Evolutionary conservation across 1,140 invertebrate genomes (phyloP), one percentile per base, ranked within the genome.

Genomic region (Euwallacea fornicatus): DNA sequence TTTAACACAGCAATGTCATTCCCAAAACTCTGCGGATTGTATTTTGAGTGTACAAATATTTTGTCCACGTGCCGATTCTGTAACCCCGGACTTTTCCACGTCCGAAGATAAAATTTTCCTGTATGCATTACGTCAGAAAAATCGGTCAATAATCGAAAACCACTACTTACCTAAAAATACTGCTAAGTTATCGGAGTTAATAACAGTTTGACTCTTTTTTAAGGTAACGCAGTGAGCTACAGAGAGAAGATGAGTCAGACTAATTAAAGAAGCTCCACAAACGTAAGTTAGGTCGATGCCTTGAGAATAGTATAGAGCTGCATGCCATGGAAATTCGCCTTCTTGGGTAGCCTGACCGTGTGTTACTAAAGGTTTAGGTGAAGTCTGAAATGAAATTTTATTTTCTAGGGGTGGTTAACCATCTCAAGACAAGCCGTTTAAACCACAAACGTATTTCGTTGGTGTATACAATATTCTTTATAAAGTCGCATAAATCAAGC

Each of bases 241-340:
- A 0, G 93, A 95, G 43, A 96, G 81, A 0, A 95, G 86, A 84
- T 92, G 92, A 42, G 84, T 80, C 1, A 86, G 82, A 0, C 88
- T 87, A 7, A 96, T 88, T 59, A 96, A 82, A 0, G 92, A 93
- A 0, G 93, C 93, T 0, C 93, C 93, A 77, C 94, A 96, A 21
- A 83, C 83, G 74, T 89, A 89, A 53, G 84, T 74, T 43, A 81
- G 59, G 67, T 81, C 77, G 16, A 78, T 76, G 10, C 78, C 76
- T 68, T 74, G 77, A 21, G 77, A 73, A 60, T 77, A 75, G 65
- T 80, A 80, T 0, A 81, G 74, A 7, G 79, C 79, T 11, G 75
- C 78, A 50, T 81, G 79, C 79, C 79, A 79, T 33, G 78, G 79
- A 50, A 78, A 81, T 56, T 80, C 76, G 6, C 79, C 80, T 66